Percentiles rank a stretch among this genome's conserved stretches.
These are phyloP conservation scores for Cosmorhoe ocellata DNA, from an alignment of 2,888 invertebrate genomes.

Conservation along the genomic window DNA sequence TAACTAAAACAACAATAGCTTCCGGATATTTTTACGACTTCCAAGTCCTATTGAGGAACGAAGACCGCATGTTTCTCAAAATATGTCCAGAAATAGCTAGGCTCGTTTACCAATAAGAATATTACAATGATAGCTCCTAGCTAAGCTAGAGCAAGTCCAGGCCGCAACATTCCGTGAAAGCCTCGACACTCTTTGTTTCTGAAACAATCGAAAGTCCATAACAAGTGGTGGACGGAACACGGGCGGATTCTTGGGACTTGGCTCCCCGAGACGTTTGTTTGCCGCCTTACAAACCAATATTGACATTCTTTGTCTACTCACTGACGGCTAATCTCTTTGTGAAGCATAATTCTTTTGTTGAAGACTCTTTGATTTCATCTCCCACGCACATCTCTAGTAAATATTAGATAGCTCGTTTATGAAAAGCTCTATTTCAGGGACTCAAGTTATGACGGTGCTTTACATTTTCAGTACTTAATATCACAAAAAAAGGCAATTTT, in stretches of 20 bases:
- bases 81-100: neutral
- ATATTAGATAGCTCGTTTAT: slow-evolving; percentile 19
- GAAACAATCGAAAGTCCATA: slow-evolving; percentile 56
- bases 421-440: slow-evolving; percentile 1
- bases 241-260: slow-evolving; percentile 64
- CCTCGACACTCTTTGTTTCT: slow-evolving; percentile 53
- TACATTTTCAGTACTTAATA: neutral
- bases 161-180: slow-evolving; percentile 30
- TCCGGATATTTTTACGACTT: neutral
- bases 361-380: slow-evolving; percentile 39
- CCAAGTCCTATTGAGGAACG: neutral
- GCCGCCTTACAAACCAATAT: slow-evolving; percentile 72
- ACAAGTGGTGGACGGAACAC: slow-evolving; percentile 52
- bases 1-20: too few relatives aligned
- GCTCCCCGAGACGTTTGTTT: slow-evolving; percentile 61
- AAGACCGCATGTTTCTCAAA: slow-evolving; percentile 2
- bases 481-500: too few relatives aligned
- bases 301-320: slow-evolving; percentile 74
- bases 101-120: neutral
- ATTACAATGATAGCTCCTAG: slow-evolving; percentile 11
- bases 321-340: slow-evolving; percentile 73
- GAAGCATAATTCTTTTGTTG: slow-evolving; percentile 62
- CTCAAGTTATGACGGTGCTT: slow-evolving; percentile 2
- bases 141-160: slow-evolving; percentile 13
- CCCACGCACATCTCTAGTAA: slow-evolving; percentile 20